Evolutionary conservation across 2,113 vertebrate genomes (phyloP).

Genomic region (Anguilla rostrata): DNA sequence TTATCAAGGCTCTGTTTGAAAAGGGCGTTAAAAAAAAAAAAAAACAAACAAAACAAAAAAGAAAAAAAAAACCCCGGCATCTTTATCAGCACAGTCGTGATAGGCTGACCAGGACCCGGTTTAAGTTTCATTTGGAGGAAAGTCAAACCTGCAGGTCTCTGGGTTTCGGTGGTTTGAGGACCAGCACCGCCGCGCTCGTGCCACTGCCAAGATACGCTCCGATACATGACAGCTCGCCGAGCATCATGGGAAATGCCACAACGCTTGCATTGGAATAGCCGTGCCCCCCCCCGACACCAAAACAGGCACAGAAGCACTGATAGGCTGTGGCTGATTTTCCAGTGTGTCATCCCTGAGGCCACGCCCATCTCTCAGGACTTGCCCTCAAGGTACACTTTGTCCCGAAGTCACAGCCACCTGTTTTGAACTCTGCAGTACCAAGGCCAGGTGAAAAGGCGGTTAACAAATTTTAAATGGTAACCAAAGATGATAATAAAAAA

Average conservation of each 20-base stretch:
- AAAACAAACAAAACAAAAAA: too few species aligned
- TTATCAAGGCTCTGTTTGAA: background rate
- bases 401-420: background rate
- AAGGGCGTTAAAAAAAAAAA: background rate
- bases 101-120: background rate
- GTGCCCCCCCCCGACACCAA: background rate
- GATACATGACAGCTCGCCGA: background rate
- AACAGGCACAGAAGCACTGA: too few species aligned
- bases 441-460: background rate
- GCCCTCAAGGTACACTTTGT: too few species aligned
- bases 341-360: background rate
- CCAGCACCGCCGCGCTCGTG: too few species aligned
- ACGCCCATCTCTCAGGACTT: too few species aligned
- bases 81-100: background rate
- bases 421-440: background rate
- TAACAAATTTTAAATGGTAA: too few species aligned
- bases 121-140: background rate
- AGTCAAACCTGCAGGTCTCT: background rate
- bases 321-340: background rate
- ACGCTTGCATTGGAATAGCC: background rate
- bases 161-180: background rate
- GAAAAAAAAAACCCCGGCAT: too few species aligned
- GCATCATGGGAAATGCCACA: background rate
- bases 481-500: background rate
- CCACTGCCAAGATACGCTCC: background rate